These are phyloP conservation scores for Pseudopipra pipra DNA, from an alignment of 2,113 vertebrate genomes.

Conservation along the genomic window DNA sequence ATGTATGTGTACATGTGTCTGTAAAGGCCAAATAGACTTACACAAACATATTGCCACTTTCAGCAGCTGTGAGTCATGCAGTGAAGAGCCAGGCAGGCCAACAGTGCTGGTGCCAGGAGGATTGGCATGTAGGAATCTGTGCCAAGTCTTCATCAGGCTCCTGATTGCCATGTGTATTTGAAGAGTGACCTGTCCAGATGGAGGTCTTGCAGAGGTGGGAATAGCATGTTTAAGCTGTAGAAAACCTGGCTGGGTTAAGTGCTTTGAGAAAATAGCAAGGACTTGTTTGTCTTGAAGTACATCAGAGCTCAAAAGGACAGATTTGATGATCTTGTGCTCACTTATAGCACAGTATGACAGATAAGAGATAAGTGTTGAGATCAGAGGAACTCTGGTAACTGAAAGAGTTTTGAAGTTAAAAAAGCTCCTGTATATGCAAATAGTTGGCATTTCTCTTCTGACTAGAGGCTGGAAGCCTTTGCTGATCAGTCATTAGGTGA, in stretches of 20 bases:
- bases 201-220: background rate
- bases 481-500: slow-evolving; percentile 1
- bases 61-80: background rate
- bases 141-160: background rate
- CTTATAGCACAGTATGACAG: background rate
- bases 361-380: background rate
- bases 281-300: background rate
- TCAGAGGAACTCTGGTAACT: background rate
- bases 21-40: background rate
- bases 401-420: background rate
- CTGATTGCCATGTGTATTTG: background rate
- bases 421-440: background rate
- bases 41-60: background rate
- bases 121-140: background rate
- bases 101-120: background rate
- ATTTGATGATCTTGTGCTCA: background rate
- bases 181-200: background rate
- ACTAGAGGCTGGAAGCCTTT: background rate
- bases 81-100: background rate
- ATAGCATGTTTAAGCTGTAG: background rate
- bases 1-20: background rate
- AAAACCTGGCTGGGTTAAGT: background rate
- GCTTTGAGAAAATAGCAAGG: background rate
- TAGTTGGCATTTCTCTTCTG: background rate
- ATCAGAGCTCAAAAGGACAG: background rate